Conservation (phyloP, 1,140 invertebrate species). For the Scaptomyza montana region DNA sequence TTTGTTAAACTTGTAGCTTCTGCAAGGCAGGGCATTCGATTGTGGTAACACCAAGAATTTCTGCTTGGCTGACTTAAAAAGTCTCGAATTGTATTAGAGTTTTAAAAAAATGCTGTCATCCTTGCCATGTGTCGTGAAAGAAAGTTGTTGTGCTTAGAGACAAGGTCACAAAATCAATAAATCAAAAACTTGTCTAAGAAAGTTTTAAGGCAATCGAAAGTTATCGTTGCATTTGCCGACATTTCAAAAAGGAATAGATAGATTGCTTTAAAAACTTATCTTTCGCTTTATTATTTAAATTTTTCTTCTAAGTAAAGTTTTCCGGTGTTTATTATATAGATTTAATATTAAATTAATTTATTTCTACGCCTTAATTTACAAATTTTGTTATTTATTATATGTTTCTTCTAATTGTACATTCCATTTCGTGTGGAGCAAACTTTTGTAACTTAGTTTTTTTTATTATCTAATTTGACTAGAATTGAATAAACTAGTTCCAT, state of each 20-base stretch:
- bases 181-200: neutral
- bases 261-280: no score
- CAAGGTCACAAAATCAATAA: slow-evolving; percentile 5
- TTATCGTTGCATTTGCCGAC: neutral
- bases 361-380: no score
- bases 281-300: no score
- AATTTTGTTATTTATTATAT: no score
- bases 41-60: slow-evolving; percentile 19
- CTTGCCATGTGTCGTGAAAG: neutral
- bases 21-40: slow-evolving; percentile 29
- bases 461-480: no score
- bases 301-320: no score
- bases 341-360: no score
- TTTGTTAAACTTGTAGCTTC: slow-evolving; percentile 57
- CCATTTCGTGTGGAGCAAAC: no score
- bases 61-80: slow-evolving; percentile 4
- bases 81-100: neutral
- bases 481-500: no score
- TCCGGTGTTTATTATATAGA: no score
- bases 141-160: neutral
- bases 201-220: neutral
- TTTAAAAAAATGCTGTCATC: neutral
- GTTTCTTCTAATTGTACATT: no score
- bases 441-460: no score
- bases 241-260: neutral